Evolutionary conservation across 1,140 invertebrate genomes (phyloP), one percentile per base, ranked within the genome.

Genomic region (Drosophila arizonae): DNA sequence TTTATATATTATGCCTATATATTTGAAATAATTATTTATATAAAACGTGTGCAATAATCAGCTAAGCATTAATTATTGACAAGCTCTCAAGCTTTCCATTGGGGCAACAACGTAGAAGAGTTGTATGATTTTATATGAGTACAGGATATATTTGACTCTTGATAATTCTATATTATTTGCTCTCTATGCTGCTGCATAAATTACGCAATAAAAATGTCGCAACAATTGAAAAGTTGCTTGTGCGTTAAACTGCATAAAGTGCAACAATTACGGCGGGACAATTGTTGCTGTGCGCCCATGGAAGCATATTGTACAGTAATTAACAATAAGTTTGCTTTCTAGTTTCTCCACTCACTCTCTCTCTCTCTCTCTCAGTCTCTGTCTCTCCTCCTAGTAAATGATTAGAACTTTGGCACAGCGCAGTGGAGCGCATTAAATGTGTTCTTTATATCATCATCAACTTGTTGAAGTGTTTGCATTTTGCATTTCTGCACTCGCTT

Each of bases 141-240:
- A 57, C 39, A 67, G 70, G 70, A 48, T 67, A 60, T 48, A 6
- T 45, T 2, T 1, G 4, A 17, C 21, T n/a, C 8, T 21, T 10
- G 26, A 10, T 17, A 10, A 30, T 21, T 56, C 17, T 6, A n/a
- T 26, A 3, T 21, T 45, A 17, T 2, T 30, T 26, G 11, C 10
- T 43, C 17, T 45, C 52, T 50, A 57, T 69, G 65, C 43, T 24
- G 56, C 36, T 50, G 73, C 62, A 67, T 76, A 76, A 76, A 76
- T 76, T 76, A 67, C 46, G 63, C 70, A 76, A 76, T 76, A 76
- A 72, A 76, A 76, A 67, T 72, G 69, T 67, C 69, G 68, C 74
- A 72, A 73, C 74, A 76, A 72, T 72, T 72, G 69, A 60, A 76
- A 72, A 66, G 68, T 66, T 76, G 55, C 30, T 43, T 56, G 69